Conservation (phyloP, 2,113 vertebrate genomes). For the Plectropomus leopardus region DNA sequence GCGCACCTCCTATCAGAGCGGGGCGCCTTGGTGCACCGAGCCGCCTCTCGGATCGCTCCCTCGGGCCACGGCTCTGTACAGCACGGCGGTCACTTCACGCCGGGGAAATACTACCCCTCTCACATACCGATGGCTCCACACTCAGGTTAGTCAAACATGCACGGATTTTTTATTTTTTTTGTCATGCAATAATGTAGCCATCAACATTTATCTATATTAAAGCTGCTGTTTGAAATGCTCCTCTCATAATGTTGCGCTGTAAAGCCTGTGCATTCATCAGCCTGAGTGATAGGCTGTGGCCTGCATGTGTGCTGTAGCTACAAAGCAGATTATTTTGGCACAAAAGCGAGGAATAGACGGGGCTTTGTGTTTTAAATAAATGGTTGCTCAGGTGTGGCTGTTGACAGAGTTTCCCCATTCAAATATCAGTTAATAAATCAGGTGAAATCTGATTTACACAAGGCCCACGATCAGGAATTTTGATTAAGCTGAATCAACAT, state of each 20-base stretch:
- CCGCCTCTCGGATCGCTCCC: slow-evolving; percentile 90
- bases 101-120: slow-evolving; percentile 95
- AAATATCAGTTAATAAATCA: slow-evolving; percentile 68
- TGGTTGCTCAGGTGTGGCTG: slow-evolving; percentile 49
- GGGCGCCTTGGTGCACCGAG: slow-evolving; percentile 91
- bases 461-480: slow-evolving; percentile 17
- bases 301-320: slow-evolving; percentile 35
- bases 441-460: slow-evolving; percentile 47
- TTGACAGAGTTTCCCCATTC: slow-evolving; percentile 63
- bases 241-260: slow-evolving; percentile 28
- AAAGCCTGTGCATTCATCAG: slow-evolving; percentile 46
- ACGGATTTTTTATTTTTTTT: neutral
- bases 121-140: slow-evolving; percentile 97
- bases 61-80: slow-evolving; percentile 91
- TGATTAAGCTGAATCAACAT: slow-evolving; percentile 62
- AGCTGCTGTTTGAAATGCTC: slow-evolving; percentile 41
- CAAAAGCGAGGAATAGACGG: slow-evolving; percentile 35
- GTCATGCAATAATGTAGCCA: neutral
- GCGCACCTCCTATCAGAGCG: slow-evolving; percentile 94
- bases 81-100: slow-evolving; percentile 92
- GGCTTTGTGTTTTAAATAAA: slow-evolving; percentile 27
- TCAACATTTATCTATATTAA: neutral
- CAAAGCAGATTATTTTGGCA: slow-evolving; percentile 51
- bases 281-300: slow-evolving; percentile 23
- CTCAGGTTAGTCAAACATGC: slow-evolving; percentile 90